Conservation (phyloP, 2,113 vertebrate species). For the Colistium nudipinnis region DNA sequence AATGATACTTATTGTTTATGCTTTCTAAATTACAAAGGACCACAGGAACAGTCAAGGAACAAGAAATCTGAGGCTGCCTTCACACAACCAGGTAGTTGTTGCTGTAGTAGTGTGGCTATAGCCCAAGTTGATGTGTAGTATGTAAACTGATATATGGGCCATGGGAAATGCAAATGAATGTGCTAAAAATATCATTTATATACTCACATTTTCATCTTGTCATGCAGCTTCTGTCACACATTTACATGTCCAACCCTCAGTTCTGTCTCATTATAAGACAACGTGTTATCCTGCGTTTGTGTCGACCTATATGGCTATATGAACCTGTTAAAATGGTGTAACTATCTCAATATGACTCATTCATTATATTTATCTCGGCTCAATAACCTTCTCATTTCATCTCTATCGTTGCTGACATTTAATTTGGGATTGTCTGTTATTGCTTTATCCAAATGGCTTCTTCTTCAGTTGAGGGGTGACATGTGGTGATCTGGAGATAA, state of each 20-base stretch:
- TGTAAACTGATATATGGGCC: not conserved
- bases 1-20: too few relatives aligned
- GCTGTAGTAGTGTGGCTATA: not conserved
- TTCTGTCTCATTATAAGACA: conserved; percentile 30
- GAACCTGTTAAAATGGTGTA: not conserved
- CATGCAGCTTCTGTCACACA: not conserved
- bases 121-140: not conserved
- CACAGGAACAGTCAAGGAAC: too few relatives aligned
- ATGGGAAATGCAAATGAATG: not conserved
- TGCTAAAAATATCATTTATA: conserved; percentile 14
- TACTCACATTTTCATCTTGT: not conserved
- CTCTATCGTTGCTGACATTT: not conserved
- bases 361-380: not conserved
- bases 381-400: conserved; percentile 4
- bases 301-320: not conserved
- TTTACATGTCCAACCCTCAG: conserved; percentile 26
- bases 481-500: conserved; percentile 74
- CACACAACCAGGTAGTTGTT: not conserved
- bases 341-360: not conserved
- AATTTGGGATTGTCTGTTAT: not conserved
- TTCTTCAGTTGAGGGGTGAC: conserved; percentile 58
- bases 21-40: too few relatives aligned
- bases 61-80: too few relatives aligned
- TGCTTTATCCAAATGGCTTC: conserved; percentile 20
- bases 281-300: too few relatives aligned